Base-by-base conservation (phyloP, 1,140 invertebrate genomes). In the Megalopta genalis region DNA sequence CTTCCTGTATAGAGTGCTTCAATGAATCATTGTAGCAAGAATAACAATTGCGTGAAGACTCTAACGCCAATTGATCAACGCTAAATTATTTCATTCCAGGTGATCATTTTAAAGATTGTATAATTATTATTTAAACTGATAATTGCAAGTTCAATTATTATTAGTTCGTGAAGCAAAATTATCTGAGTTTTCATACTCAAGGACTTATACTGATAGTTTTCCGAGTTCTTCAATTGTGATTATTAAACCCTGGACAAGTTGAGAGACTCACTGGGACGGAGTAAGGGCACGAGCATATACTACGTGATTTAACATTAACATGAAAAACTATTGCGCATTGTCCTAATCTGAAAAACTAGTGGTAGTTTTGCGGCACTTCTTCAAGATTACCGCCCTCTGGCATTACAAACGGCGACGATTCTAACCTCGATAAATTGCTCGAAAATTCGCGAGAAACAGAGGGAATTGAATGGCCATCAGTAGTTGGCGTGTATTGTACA, bases 401-500 rank as follows among this genome's bases (percentile, higher is more conserved):
- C 10, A 27, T n/a, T 25, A 16, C 25, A 5, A 27, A 3, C 27
- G 25, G 21, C 64, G 9, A 37, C 21, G n/a, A 39, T 8, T 12
- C 64, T 46, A 39, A 46, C 12, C n/a, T 25, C n/a, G 4, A 1
- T 23, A 70, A 62, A 70, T 49, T 14, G 27, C 16, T 52, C 57
- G 57, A 77, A 77, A 77, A 77, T 25, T 49, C n/a, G 46, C 59
- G 37, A 23, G n/a, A 23, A 39, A 42, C 23, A 42, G 62, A 64
- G 27, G 60, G 54, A 49, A 71, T 57, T 21, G 66, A 68, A 76
- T 57, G 46, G 62, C 70, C 25, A 64, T 74, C 67, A 25, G 64
- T 54, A 32, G 71, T 73, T 54, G 77, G 64, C 64, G 80, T 75
- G 87, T 88, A 85, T 84, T 75, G 77, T 82, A 73, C 83, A 52